Percentiles rank a stretch among this genome's conserved stretches.
Conservation (phyloP, 2,888 invertebrate species). For the Calameuta idolon region DNA sequence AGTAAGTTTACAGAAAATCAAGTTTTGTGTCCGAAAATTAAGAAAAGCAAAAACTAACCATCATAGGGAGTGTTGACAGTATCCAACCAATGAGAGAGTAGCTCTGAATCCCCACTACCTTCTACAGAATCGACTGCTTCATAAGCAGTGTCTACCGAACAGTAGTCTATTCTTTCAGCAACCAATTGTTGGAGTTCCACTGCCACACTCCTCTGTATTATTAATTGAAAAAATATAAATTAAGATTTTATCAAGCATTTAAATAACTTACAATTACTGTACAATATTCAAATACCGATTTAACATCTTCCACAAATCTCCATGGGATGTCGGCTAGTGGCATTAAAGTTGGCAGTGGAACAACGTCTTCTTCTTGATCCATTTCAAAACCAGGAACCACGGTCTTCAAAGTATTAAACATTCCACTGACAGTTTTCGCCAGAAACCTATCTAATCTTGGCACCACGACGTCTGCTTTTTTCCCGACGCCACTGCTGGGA, state of each 20-base stretch:
- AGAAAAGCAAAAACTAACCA: constrained; percentile 35
- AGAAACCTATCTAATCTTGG: constrained; percentile 74
- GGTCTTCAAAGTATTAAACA: constrained; percentile 82
- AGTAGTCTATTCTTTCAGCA: constrained; percentile 69
- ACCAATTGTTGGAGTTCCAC: constrained; percentile 51
- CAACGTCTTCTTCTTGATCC: constrained; percentile 59
- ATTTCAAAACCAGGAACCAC: constrained; percentile 72
- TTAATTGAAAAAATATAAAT: too few relatives aligned
- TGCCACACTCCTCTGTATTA: constrained; percentile 43
- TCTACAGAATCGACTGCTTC: constrained; percentile 74
- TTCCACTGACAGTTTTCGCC: constrained; percentile 82
- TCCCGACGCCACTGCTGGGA: constrained; percentile 58
- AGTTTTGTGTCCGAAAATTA: not conserved
- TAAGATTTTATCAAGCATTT: not conserved
- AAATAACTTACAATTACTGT: constrained; percentile 26
- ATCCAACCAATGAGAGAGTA: constrained; percentile 58
- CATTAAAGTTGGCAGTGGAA: constrained; percentile 54
- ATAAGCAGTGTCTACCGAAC: constrained; percentile 73
- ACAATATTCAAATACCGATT: constrained; percentile 53
- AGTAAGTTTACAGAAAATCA: not conserved
- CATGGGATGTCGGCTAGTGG: constrained; percentile 65
- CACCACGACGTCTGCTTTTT: constrained; percentile 69
- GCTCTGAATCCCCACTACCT: constrained; percentile 57
- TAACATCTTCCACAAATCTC: constrained; percentile 67
- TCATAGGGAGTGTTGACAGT: constrained; percentile 53